Percentiles rank a stretch among this genome's conserved stretches.
Conservation (phyloP, 2,113 vertebrate genomes). For the Scatophagus argus region DNA sequence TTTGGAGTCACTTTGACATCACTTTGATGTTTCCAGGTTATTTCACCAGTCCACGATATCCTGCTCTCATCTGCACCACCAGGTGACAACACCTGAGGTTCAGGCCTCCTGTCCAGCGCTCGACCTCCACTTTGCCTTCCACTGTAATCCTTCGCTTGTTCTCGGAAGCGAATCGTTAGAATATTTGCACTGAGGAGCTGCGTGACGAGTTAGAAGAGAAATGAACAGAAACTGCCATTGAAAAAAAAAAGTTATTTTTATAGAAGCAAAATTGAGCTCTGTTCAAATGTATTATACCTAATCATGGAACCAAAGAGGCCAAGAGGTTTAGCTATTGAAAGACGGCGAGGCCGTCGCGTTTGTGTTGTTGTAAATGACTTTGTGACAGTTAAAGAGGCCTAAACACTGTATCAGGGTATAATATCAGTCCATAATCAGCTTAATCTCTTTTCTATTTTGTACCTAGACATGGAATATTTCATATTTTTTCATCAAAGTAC, state of each 20-base stretch:
- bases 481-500: slow-evolving; percentile 80
- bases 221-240: slow-evolving; percentile 90
- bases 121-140: slow-evolving; percentile 2
- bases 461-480: slow-evolving; percentile 88
- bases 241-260: slow-evolving; percentile 93
- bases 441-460: slow-evolving; percentile 87
- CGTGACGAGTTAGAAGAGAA: slow-evolving; percentile 84
- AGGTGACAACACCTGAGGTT: not conserved
- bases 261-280: slow-evolving; percentile 92
- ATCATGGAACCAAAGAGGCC: slow-evolving; percentile 99
- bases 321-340: slow-evolving; percentile 89
- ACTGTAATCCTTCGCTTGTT: slow-evolving; percentile 87
- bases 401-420: slow-evolving; percentile 94
- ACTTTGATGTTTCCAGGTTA: slow-evolving; percentile 52
- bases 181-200: slow-evolving; percentile 98
- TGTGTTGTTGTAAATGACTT: slow-evolving; percentile 85
- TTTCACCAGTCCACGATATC: not conserved
- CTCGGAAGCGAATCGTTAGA: slow-evolving; percentile 92
- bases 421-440: slow-evolving; percentile 89
- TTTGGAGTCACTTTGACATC: slow-evolving; percentile 47
- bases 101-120: not conserved
- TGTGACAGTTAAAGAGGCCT: slow-evolving; percentile 89
- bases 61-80: not conserved
- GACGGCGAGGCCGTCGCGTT: slow-evolving; percentile 85
- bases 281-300: slow-evolving; percentile 94